Base-by-base conservation (phyloP, 2,113 vertebrate species). In the Vulpes vulpes region DNA sequence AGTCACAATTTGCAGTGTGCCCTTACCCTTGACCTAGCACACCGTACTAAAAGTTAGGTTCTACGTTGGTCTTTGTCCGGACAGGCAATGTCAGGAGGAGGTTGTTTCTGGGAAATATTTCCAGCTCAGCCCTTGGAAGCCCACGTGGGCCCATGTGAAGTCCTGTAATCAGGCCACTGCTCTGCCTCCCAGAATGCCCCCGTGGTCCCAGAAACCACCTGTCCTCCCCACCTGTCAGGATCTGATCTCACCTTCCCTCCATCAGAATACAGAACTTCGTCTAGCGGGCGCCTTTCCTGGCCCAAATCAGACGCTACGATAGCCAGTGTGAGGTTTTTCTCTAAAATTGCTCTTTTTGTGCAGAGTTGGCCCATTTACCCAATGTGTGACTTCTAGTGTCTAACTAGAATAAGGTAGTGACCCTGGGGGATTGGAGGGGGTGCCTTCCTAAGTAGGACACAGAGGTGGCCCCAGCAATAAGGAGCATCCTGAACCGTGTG, bases 1-100 rank as follows among this genome's bases (percentile, higher is more conserved):
- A 9, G 11, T 17, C 85, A 10, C 20, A 4, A 17, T 16, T 19
- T 11, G 4, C 22, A 11, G 7, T 0, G 25, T 11, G 0, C n/a
- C 9, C 0, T 14, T 15, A 1, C 4, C 83, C 53, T n/a, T 15
- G 30, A 64, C 35, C 0, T 9, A 19, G 17, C 43, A 10, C n/a
- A 0, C 27, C 0, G 0, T 3, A 10, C 11, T 51, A 19, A 25
- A 11, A 59, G 62, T 6, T 10, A 19, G 43, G 30, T 19, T 81
- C 73, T 53, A 0, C 20, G 83, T 22, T 5, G 8, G 4, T 9
- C 59, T 11, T 11, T 4, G 43, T 55, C 64, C 0, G 0, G 0
- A 2, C 86, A 87, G 62, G 25, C 25, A 0, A 4, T 19, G 57
- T 74, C 30, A 17, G 2, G 19, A 11, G 57, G 73, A 35, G 9